These are phyloP conservation scores for Pteromalus puparum DNA, from an alignment of 1,140 invertebrate genomes.

Conservation along the genomic window DNA sequence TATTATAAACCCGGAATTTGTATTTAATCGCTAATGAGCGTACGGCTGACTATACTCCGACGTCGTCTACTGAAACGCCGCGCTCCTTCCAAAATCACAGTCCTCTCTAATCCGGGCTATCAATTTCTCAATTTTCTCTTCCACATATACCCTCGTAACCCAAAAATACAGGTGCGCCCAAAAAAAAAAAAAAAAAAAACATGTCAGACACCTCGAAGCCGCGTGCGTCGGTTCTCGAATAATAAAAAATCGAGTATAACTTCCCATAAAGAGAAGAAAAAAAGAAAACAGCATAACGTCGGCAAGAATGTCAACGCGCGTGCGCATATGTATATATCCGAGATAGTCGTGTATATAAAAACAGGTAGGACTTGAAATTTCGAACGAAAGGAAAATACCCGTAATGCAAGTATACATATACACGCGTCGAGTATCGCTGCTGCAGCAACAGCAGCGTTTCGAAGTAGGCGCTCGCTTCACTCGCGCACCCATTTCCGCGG, in stretches of 20 bases:
- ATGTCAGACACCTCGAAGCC: not conserved
- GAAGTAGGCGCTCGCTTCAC: slow-evolving; percentile 32
- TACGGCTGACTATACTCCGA: no score
- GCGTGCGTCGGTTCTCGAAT: not conserved
- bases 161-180: slow-evolving; percentile 10
- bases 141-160: not conserved
- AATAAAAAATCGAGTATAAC: not conserved
- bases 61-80: not conserved
- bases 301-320: not conserved
- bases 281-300: not conserved
- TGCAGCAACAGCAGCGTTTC: not conserved
- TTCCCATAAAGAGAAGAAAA: not conserved
- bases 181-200: not conserved
- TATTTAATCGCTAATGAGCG: no score
- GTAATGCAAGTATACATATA: not conserved
- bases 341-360: not conserved
- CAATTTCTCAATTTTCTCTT: no score
- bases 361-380: slow-evolving; percentile 23
- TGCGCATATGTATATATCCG: no score
- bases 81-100: no score
- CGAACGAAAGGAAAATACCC: slow-evolving; percentile 51
- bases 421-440: not conserved
- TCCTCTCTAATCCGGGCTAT: no score
- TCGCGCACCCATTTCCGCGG: slow-evolving; percentile 44
- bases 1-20: no score